Base-by-base conservation (phyloP, 2,888 invertebrate genomes). In the Leptinotarsa haldemani region DNA sequence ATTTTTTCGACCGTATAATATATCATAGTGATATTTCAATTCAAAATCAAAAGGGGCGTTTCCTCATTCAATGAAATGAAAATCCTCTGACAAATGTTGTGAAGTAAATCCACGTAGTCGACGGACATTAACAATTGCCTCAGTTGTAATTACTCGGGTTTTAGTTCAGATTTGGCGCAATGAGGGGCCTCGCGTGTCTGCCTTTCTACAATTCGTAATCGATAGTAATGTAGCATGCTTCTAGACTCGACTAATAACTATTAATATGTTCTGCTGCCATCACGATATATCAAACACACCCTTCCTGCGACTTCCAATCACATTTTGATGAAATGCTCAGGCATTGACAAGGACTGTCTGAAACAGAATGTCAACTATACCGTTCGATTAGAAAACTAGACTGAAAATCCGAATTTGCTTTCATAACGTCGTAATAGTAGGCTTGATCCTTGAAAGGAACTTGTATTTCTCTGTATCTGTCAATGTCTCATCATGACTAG, bases 181-280 rank as follows among this genome's bases (percentile, higher is more conserved):
- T 82, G 83, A 83, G 82, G 82, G 83, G 83, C 81, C 81, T 84
- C 81, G 84, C 85, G 84, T 84, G 84, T 56, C 80, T 81, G 30
- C 80, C 81, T 82, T 84, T 81, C 79, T 82, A 83, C 84, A 82
- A 83, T 79, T 82, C 82, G 83, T 84, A 86, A 86, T 86, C 86
- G 84, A 86, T 86, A 85, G 85, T 83, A 85, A 84, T 84, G 84
- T 84, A 84, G 84, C 85, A 84, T 84, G 85, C 85, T 85, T 82
- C 82, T 83, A 84, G 84, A 84, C 85, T 85, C 85, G 84, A 86
- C 86, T 86, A 86, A 86, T 86, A 86, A 86, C 86, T 86, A 86
- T 86, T 86, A 86, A 86, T 86, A 86, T 83, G 86, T 86, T 86
- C 86, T 86, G 82, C 85, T 84, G 84, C 85, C 85, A 85, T 86